Base-by-base conservation (phyloP, 2,888 invertebrate species). In the Athalia circularis region DNA sequence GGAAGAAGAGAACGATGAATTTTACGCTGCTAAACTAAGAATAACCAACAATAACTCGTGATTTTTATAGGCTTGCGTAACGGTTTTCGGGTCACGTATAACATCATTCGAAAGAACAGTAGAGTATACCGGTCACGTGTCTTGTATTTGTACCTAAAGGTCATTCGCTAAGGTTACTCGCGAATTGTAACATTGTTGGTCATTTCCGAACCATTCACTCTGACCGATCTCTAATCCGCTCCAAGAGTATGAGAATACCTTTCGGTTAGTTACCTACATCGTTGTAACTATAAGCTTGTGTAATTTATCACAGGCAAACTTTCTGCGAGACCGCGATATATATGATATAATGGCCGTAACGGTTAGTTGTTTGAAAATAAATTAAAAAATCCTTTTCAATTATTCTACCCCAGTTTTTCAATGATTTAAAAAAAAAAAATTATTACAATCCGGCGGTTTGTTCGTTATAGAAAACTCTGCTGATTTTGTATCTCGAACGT, bases 111-210 rank as follows among this genome's bases (percentile, higher is more conserved):
- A 57, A 72, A 72, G 45, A 72, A 8, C 57, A 72, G n/a, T 59
- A 72, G 8, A 13, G 29, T 29, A 29, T n/a, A 7, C 13, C n/a
- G 5, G 57, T n/a, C 57, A 72, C 59, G 72, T 57, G 72, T 47
- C 59, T 13, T 15, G n/a, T 29, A 68, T 68, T 68, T 45, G 15
- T 65, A 52, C 57, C 45, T n/a, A 72, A 72, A 72, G 72, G 72
- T 72, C 47, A 50, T 47, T 11, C 9, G 59, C 13, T 72, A 72
- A 72, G 72, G 72, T 59, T 13, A 59, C 8, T 13, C 11, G 72
- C 29, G 8, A 45, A 57, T 59, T 72, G 13, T 59, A 59, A 72
- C 48, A 72, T 47, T 72, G 59, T 45, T 59, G 59, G 6, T 48
- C 13, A 7, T 45, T 43, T 45, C 52, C 72, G 2, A 29, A 57